Conservation (phyloP, 2,113 vertebrate genomes). For the Anthoscopus minutus region DNA sequence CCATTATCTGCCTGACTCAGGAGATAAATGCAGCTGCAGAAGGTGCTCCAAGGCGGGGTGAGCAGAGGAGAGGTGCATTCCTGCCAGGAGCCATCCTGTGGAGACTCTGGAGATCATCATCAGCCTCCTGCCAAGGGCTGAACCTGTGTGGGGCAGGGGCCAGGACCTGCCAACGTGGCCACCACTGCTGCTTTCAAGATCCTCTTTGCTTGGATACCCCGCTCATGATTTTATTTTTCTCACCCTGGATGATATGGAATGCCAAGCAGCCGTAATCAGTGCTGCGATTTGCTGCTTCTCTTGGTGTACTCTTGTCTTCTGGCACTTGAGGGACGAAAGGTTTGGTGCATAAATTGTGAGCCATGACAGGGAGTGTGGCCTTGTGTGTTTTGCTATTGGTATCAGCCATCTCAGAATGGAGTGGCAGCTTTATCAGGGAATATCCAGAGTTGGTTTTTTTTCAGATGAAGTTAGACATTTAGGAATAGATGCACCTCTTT, state of each 20-base stretch:
- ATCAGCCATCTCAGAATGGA: not conserved
- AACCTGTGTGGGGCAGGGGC: not conserved
- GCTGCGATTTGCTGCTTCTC: not conserved
- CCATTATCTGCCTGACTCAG: not conserved
- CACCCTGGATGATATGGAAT: accelerated
- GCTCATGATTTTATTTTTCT: not conserved
- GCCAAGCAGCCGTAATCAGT: not conserved
- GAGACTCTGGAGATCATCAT: not conserved
- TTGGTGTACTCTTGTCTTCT: not conserved
- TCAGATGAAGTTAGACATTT: constrained; percentile 46
- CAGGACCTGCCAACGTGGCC: accelerated
- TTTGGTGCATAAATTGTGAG: constrained; percentile 13
- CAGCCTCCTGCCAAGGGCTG: not conserved
- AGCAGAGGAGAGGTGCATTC: not conserved
- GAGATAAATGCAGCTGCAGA: not conserved
- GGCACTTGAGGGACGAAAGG: not conserved
- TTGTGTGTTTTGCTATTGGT: not conserved
- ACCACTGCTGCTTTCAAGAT: not conserved
- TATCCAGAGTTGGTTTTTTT: constrained; percentile 5
- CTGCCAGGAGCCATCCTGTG: not conserved
- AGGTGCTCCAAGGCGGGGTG: not conserved
- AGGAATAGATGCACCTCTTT: constrained; percentile 48
- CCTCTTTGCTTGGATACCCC: not conserved
- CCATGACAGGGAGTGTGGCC: not conserved
- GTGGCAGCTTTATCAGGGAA: constrained; percentile 37